phyloP scores from a whole-genome alignment of 64 coral and sea anemone species.

The Montipora foliosa region DNA sequence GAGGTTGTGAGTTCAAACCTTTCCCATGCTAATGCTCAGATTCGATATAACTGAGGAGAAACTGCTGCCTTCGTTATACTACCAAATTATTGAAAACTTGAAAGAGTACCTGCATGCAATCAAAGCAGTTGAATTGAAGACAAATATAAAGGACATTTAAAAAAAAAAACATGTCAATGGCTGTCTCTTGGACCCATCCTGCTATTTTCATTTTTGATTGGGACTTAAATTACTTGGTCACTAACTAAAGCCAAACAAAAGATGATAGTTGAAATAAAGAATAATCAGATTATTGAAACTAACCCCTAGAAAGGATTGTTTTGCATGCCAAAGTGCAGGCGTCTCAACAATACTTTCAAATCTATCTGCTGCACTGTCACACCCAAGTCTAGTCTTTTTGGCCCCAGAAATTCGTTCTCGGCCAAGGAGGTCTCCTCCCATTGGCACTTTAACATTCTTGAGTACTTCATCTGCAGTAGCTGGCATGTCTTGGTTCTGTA shows the following conservation, averaged over 20 bases:
- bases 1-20: background rate
- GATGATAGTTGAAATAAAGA: slow-evolving; percentile 9
- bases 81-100: slow-evolving; percentile 1
- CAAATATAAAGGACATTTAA: background rate
- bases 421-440: background rate
- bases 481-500: background rate
- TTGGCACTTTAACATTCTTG: background rate
- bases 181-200: background rate
- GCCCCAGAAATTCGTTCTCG: background rate
- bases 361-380: background rate
- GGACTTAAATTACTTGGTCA: background rate
- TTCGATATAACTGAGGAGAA: slow-evolving; percentile 1
- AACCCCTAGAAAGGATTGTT: background rate
- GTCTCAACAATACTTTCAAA: background rate
- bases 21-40: background rate
- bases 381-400: background rate
- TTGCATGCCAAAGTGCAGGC: background rate
- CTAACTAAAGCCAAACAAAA: background rate
- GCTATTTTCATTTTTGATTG: slow-evolving; percentile 29
- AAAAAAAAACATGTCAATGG: background rate
- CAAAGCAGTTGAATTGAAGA: slow-evolving; percentile 10
- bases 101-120: slow-evolving; percentile 11
- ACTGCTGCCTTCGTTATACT: background rate
- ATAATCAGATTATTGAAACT: slow-evolving; percentile 2
- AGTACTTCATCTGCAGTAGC: background rate